These are phyloP conservation scores for Ciconia boyciana DNA, from an alignment of 2,113 vertebrate genomes.

Conservation along the genomic window DNA sequence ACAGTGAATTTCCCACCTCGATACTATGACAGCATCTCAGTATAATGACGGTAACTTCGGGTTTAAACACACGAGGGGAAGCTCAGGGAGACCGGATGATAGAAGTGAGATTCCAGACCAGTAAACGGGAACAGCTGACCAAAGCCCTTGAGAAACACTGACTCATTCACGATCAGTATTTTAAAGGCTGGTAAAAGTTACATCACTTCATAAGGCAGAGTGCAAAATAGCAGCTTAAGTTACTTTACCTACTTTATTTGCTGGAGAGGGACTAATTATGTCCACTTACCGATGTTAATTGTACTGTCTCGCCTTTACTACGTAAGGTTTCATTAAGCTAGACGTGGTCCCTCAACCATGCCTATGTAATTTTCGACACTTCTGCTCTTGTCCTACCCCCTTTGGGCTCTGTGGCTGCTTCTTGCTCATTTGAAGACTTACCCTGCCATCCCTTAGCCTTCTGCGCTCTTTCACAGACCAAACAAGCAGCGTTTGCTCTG, in stretches of 20 bases:
- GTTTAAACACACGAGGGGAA: not conserved
- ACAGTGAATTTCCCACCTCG: not conserved
- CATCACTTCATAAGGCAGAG: slow-evolving; percentile 9
- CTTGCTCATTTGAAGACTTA: not conserved
- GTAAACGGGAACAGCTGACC: slow-evolving; percentile 47
- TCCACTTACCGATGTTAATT: not conserved
- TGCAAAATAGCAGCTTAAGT: not conserved
- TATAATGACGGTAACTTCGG: not conserved
- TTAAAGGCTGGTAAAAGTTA: slow-evolving; percentile 48
- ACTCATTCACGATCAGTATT: slow-evolving; percentile 34
- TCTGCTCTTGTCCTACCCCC: not conserved
- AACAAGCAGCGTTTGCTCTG: not conserved
- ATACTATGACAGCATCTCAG: not conserved
- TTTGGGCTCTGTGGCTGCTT: not conserved
- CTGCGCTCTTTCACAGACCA: not conserved
- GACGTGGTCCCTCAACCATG: not conserved
- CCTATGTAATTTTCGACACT: not conserved
- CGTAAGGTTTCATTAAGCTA: not conserved
- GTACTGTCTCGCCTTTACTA: not conserved
- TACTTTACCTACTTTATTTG: not conserved
- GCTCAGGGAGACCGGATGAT: not conserved
- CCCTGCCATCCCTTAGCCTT: not conserved
- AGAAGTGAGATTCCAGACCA: slow-evolving; percentile 53
- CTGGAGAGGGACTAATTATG: not conserved
- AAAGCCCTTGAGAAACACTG: slow-evolving; percentile 41